A percentile compares a stretch with the other conserved stretches of the same genome.
phyloP scores from a whole-genome alignment of 1,140 invertebrate species.

The Dreissena rostriformis region DNA sequence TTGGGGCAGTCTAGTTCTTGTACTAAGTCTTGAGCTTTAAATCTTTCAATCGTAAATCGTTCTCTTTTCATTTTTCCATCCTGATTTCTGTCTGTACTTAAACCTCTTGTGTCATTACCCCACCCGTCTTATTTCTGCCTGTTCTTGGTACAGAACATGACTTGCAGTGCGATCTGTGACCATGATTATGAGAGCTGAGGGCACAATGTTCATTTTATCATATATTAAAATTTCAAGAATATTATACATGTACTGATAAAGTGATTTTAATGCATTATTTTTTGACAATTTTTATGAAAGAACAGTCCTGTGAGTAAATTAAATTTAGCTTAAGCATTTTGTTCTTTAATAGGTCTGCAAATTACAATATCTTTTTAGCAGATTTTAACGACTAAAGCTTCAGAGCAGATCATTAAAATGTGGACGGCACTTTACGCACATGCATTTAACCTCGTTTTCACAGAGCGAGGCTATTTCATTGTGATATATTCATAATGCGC shows the following conservation, averaged over 20 bases:
- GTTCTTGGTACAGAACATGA: slow-evolving; percentile 23
- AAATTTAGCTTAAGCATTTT: too few species aligned
- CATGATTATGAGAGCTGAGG: slow-evolving; percentile 52
- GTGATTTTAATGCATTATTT: too few species aligned
- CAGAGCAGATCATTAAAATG: too few species aligned
- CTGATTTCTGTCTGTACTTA: slow-evolving; percentile 42
- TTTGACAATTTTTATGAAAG: too few species aligned
- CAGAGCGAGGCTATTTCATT: neutral
- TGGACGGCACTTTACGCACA: too few species aligned
- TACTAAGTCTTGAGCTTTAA: slow-evolving; percentile 38
- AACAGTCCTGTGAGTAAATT: too few species aligned
- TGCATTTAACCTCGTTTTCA: neutral
- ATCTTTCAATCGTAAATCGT: slow-evolving; percentile 20
- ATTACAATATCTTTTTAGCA: too few species aligned
- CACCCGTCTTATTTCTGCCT: slow-evolving; percentile 42
- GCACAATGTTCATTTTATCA: neutral
- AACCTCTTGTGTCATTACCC: slow-evolving; percentile 52
- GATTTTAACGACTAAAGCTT: too few species aligned
- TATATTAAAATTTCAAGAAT: too few species aligned
- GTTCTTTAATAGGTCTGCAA: too few species aligned
- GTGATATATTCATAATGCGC: too few species aligned
- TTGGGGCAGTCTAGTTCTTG: slow-evolving; percentile 9
- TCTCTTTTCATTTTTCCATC: neutral
- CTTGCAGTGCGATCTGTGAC: slow-evolving; percentile 42
- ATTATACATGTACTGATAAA: too few species aligned